Percentiles rank a stretch among this genome's conserved stretches.
Evolutionary conservation across 1,140 invertebrate genomes (phyloP).

Genomic region (Aphelenchoides fujianensis): DNA sequence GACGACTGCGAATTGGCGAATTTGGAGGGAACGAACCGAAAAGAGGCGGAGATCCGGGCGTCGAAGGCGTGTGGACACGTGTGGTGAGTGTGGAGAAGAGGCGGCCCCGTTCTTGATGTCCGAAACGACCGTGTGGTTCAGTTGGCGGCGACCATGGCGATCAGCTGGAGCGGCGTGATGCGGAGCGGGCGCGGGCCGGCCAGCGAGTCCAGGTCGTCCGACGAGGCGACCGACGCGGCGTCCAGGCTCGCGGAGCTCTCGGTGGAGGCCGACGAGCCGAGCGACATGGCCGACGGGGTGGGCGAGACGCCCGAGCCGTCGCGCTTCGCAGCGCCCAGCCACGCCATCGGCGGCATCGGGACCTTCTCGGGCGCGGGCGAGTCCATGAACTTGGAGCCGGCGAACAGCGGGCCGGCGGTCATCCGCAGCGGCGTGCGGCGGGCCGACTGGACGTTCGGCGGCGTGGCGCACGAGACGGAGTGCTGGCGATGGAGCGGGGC

Average conservation of each 20-base stretch:
- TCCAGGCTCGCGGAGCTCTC: not conserved
- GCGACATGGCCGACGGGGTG: not conserved
- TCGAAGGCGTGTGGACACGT: too few species aligned
- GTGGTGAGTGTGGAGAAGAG: too few species aligned
- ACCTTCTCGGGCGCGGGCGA: not conserved
- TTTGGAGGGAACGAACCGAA: too few species aligned
- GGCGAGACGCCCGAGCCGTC: not conserved
- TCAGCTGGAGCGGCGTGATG: not conserved
- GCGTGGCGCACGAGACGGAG: constrained; percentile 6
- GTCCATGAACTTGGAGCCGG: constrained; percentile 16
- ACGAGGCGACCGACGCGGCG: not conserved
- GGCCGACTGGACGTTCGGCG: not conserved
- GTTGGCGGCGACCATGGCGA: too few species aligned
- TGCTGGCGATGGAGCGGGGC: not conserved
- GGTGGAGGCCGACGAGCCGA: too few species aligned
- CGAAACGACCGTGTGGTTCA: too few species aligned
- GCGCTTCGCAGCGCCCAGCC: not conserved
- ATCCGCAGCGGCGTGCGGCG: not conserved
- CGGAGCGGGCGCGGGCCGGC: not conserved
- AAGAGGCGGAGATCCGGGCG: too few species aligned
- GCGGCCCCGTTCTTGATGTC: too few species aligned
- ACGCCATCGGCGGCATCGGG: not conserved
- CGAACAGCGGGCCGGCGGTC: not conserved
- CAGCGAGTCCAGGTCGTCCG: not conserved
- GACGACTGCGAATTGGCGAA: too few species aligned